Base-by-base conservation (phyloP, 2,113 vertebrate genomes). In the Dicerorhinus sumatrensis region DNA sequence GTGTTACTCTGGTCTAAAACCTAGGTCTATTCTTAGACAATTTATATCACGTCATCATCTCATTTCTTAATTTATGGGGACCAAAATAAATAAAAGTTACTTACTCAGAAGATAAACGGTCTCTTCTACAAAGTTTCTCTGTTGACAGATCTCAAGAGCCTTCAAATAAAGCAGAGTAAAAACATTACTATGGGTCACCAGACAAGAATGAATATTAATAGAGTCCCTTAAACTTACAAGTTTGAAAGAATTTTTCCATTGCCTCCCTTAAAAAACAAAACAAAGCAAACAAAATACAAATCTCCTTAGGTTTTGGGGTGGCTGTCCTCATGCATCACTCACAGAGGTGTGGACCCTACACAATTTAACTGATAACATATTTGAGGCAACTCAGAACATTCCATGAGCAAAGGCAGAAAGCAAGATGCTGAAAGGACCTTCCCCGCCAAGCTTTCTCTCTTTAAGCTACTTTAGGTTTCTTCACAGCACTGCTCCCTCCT, bases 61-160 rank as follows among this genome's bases (percentile, higher is more conserved):
- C 5, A 10, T 85, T 87, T 73, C 33, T 76, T 69, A 56, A 27
- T 80, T 90, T 83, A 91, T 60, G 23, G 56, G 5, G 11, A 94
- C 51, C 20, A 80, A 93, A 91, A 95, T n/a, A 21, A 95, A 93
- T 36, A 16, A 94, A 95, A 81, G n/a, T 11, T 98, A 99, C 99
- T 99, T 99, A 99, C 99, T 99, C 97, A 99, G 99, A 97, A 99
- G 98, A 98, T 99, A 99, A 89, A 99, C 99, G 0, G 99, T 99
- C 96, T 99, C 99, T 98, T 99, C 99, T 56, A 99, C 99, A 97
- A 99, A 99, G 98, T 99, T 99, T 97, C 99, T 99, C 98, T 99
- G 99, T 88, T 99, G 99, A 98, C 99, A 99, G 97, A 99, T 99
- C 98, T 99, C 99, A 90, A 99, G 99, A 98, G 99, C 99, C 99